phyloP scores from a whole-genome alignment of 2,888 invertebrate genomes.

The Machimus atricapillus region DNA sequence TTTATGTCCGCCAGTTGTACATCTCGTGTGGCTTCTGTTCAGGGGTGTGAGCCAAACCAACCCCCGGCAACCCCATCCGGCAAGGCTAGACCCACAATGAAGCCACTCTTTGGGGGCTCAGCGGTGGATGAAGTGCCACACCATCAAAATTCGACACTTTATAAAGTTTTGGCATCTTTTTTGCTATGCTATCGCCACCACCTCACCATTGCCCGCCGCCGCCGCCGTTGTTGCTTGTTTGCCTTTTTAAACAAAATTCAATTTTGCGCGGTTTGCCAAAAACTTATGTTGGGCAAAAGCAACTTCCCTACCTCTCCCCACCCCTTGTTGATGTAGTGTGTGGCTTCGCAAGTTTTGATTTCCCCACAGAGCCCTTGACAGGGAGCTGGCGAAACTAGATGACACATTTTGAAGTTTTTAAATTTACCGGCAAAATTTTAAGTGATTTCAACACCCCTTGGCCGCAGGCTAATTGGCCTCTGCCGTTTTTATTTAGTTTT shows the following conservation, averaged over 20 bases:
- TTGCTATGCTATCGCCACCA: neutral
- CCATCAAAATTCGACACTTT: constrained; percentile 29
- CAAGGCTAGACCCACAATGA: neutral
- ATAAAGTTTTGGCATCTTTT: constrained; percentile 14
- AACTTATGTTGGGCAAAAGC: constrained; percentile 1
- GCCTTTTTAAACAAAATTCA: constrained; percentile 13
- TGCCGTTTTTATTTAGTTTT: neutral
- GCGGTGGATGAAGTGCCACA: neutral
- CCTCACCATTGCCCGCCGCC: no score
- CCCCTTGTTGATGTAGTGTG: neutral
- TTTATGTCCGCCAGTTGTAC: constrained; percentile 7
- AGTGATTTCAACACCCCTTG: neutral
- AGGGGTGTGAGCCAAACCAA: neutral
- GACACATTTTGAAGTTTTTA: constrained; percentile 5
- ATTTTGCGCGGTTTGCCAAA: constrained; percentile 18
- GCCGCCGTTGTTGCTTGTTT: neutral
- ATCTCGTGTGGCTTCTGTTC: neutral
- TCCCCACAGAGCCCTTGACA: constrained; percentile 23
- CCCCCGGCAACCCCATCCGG: neutral
- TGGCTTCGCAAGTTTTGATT: constrained; percentile 28
- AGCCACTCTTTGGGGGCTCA: neutral
- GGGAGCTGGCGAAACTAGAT: neutral
- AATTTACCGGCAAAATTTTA: neutral
- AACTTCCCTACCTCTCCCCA: neutral
- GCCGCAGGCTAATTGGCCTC: neutral